These are phyloP conservation scores for Trogon surrucura DNA, from an alignment of 2,113 vertebrate species.

Conservation along the genomic window DNA sequence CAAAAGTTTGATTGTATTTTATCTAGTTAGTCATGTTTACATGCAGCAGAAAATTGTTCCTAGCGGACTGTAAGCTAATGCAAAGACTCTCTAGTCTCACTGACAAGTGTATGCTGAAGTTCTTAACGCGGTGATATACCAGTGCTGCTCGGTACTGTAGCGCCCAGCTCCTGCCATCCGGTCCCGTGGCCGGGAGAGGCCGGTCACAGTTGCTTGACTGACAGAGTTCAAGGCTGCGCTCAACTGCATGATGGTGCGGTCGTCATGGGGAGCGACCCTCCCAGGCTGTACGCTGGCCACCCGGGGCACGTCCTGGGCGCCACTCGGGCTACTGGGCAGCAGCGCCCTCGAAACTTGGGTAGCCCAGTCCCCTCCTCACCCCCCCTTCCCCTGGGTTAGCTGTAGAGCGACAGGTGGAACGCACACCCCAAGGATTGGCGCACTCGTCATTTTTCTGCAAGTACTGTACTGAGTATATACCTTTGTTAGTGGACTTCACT, in stretches of 20 bases:
- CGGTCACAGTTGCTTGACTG: not conserved
- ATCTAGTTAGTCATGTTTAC: conserved; percentile 87
- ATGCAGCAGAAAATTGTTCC: conserved; percentile 85
- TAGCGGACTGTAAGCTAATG: conserved; percentile 84
- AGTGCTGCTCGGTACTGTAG: conserved; percentile 35
- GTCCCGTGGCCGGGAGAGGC: not conserved
- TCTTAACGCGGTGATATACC: conserved; percentile 70
- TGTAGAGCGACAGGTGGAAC: not conserved
- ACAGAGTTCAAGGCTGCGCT: not conserved
- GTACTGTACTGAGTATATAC: conserved; percentile 67
- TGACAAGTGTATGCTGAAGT: conserved; percentile 76
- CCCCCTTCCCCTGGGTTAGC: not conserved
- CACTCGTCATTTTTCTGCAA: conserved; percentile 4
- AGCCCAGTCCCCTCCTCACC: too few species aligned
- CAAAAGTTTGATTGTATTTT: conserved; percentile 84
- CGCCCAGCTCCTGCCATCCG: not conserved
- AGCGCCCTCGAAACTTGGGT: fast-evolving
- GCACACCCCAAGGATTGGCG: not conserved
- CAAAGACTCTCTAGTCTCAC: conserved; percentile 75
- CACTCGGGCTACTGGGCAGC: too few species aligned
- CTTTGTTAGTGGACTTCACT: conserved; percentile 73
- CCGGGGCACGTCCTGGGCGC: fast-evolving
- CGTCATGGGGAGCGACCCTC: fast-evolving
- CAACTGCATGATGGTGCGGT: fast-evolving
- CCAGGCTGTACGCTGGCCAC: fast-evolving